Evolutionary conservation across 2,888 invertebrate species (phyloP).

Genomic region (Exephanes ischioxanthus): DNA sequence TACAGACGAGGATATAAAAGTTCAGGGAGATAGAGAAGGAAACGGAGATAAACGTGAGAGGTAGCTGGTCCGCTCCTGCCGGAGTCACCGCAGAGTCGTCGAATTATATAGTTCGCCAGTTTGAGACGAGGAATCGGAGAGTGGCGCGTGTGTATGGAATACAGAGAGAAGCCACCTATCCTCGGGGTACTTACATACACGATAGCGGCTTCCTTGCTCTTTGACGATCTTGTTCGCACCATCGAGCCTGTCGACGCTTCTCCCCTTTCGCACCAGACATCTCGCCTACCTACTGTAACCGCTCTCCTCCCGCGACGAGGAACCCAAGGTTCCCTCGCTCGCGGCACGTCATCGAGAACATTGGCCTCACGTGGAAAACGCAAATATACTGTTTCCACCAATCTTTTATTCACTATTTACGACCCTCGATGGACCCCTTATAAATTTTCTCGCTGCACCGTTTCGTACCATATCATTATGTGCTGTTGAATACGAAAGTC

Average conservation of each 20-base stretch:
- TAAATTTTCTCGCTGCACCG: constrained; percentile 40
- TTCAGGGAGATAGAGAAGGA: neutral
- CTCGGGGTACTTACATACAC: neutral
- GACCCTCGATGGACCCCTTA: constrained; percentile 27
- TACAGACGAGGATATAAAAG: neutral
- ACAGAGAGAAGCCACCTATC: constrained; percentile 32
- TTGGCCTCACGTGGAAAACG: constrained; percentile 34
- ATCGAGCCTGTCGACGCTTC: constrained; percentile 74
- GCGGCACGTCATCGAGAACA: constrained; percentile 43
- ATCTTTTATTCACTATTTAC: constrained; percentile 58
- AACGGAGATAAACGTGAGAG: constrained; percentile 25
- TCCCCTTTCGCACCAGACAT: constrained; percentile 57
- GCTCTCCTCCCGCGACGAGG: neutral
- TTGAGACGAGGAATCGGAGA: constrained; percentile 30
- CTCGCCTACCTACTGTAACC: constrained; percentile 15
- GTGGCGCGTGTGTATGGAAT: constrained; percentile 6
- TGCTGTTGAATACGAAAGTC: constrained; percentile 35
- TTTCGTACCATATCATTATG: constrained; percentile 17
- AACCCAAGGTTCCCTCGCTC: constrained; percentile 28
- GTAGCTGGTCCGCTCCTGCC: constrained; percentile 35
- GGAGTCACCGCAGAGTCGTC: constrained; percentile 42
- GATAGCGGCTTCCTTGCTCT: constrained; percentile 65
- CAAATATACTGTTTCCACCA: constrained; percentile 30
- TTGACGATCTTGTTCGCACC: constrained; percentile 82
- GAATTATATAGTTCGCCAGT: constrained; percentile 64